Evolutionary conservation across 2,888 invertebrate species (phyloP).

Genomic region (Apamea crenata): DNA sequence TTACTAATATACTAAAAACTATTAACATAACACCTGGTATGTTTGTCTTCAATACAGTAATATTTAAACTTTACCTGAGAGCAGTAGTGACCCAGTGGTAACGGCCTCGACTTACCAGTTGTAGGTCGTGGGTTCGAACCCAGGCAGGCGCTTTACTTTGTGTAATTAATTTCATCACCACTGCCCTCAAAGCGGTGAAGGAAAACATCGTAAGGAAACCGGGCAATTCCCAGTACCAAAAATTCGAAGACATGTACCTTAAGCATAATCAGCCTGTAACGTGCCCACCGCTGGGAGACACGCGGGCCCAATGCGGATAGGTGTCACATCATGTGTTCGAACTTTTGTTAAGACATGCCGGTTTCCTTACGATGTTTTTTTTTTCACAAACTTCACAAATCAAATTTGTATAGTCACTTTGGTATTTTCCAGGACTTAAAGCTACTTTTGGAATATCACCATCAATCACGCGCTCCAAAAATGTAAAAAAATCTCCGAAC

Average conservation of each 20-base stretch:
- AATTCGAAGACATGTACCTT: background rate
- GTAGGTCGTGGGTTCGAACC: background rate
- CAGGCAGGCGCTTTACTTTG: background rate
- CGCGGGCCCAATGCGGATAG: background rate
- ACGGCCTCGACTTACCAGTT: background rate
- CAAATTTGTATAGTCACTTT: background rate
- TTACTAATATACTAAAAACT: slow-evolving; percentile 37
- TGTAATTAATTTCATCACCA: background rate
- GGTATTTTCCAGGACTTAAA: background rate
- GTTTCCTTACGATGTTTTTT: background rate
- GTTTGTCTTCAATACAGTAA: slow-evolving; percentile 7
- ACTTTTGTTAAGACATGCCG: background rate
- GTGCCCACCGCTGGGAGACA: background rate
- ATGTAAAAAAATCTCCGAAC: background rate
- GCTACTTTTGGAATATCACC: background rate
- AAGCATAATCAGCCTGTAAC: background rate
- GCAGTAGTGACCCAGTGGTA: background rate
- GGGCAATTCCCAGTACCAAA: background rate
- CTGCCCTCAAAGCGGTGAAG: background rate
- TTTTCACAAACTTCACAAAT: background rate
- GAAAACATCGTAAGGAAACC: background rate
- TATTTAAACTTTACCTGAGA: background rate
- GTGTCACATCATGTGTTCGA: too few relatives aligned
- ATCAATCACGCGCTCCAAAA: background rate
- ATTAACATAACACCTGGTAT: slow-evolving; percentile 22